Base-by-base conservation (phyloP, 2,888 invertebrate species). In the Seladonia tumulorum region DNA sequence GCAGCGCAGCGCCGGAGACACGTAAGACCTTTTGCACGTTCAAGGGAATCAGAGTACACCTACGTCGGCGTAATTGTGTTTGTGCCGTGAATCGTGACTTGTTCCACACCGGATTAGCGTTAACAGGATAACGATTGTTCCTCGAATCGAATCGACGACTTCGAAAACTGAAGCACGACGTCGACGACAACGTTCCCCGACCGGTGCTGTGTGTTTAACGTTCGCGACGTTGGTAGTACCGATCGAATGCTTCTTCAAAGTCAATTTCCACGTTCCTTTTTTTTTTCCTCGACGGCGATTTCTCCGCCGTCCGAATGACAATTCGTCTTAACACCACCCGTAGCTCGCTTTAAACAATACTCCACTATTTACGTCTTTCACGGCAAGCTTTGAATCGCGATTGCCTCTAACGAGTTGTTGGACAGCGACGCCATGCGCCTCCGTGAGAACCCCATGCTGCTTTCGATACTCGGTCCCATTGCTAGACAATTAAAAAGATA, bases 101-200 rank as follows among this genome's bases (percentile, higher is more conserved):
- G 72, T 85, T 86, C 49, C 53, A 49, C n/a, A 63, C 72, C 76
- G 81, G 72, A 78, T 85, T 86, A 85, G 57, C 66, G 81, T 81
- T 85, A 86, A 86, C 71, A 29, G 78, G 75, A 81, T 79, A 81
- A 78, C 78, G 85, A 85, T 81, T 85, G 85, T 76, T 68, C 75
- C 57, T 47, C 57, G 78, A 85, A 85, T 81, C 85, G 86, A 85
- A 85, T 85, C 75, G 80, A 76, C 75, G 57, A 47, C 42, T 63
- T 71, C 74, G 68, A 66, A 66, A 72, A 66, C n/a, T 49, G 70
- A 35, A 70, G 45, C 57, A 49, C 80, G 60, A 75, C 63, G 18
- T 1, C 63, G 66, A 8, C 63, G 35, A 35, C 66, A 4, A 57
- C 75, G 60, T 76, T 68, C 78, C 22, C 12, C 12, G 1, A 4